Conservation (phyloP, 2,113 vertebrate genomes). For the Riparia riparia region DNA sequence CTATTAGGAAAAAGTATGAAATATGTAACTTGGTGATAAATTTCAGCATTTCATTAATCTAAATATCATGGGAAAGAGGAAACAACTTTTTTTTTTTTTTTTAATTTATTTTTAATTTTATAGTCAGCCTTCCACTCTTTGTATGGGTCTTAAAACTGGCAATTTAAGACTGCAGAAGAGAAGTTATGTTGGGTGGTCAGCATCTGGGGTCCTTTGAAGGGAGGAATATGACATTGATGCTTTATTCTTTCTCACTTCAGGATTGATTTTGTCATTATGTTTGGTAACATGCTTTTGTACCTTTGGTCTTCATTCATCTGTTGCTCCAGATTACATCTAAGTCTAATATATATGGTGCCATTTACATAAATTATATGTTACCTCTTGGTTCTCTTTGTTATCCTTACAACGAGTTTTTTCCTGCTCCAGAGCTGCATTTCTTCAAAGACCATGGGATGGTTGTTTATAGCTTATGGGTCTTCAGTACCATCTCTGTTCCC, state of each 20-base stretch:
- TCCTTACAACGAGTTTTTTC: not conserved
- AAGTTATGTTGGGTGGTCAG: not conserved
- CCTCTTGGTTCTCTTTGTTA: not conserved
- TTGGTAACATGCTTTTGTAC: not conserved
- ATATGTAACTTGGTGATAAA: not conserved
- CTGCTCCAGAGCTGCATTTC: not conserved
- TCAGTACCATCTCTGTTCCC: not conserved
- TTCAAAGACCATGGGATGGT: fast-evolving
- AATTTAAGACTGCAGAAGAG: not conserved
- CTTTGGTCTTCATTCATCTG: not conserved
- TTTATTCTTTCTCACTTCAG: not conserved
- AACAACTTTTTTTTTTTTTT: not conserved
- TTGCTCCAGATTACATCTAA: not conserved
- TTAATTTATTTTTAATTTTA: not conserved
- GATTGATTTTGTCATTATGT: not conserved
- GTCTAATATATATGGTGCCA: not conserved
- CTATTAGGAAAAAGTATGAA: not conserved
- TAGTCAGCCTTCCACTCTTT: not conserved
- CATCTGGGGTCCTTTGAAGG: not conserved
- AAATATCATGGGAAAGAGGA: not conserved
- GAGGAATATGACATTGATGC: not conserved
- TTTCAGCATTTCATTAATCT: not conserved
- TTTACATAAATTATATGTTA: not conserved
- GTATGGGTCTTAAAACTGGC: not conserved
- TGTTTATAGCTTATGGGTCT: not conserved